phyloP scores from a whole-genome alignment of 2,888 invertebrate species.

The Hetaerina titia region DNA sequence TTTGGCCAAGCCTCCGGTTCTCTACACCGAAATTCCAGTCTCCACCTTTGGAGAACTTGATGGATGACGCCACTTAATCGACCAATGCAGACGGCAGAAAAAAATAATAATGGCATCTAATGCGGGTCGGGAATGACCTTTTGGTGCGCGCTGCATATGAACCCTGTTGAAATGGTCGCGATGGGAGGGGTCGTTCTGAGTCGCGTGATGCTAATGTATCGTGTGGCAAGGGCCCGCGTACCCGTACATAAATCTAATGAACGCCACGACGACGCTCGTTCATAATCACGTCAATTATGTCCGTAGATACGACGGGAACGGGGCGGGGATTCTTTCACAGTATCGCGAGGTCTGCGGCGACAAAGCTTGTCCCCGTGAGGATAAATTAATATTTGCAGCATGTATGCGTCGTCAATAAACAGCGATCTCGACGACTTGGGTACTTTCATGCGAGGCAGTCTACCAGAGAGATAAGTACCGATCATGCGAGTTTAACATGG shows the following conservation, averaged over 20 bases:
- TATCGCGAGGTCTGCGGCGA: not conserved
- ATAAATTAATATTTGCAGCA: not conserved
- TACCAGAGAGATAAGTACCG: not conserved
- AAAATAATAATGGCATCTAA: not conserved
- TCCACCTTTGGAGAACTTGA: not conserved
- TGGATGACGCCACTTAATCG: not conserved
- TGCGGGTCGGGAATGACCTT: not conserved
- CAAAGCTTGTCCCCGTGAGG: not conserved
- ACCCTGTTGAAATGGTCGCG: not conserved
- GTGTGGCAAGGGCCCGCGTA: not conserved
- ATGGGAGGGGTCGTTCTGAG: not conserved
- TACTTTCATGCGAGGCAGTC: not conserved
- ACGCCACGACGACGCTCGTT: not conserved
- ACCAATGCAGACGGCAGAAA: not conserved
- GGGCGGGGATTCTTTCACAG: not conserved
- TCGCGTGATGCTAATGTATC: not conserved
- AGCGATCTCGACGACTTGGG: not conserved
- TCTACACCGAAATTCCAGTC: not conserved
- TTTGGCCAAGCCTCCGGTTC: not conserved
- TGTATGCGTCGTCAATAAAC: not conserved
- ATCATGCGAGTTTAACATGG: not conserved
- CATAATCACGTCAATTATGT: constrained; percentile 14
- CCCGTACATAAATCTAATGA: not conserved
- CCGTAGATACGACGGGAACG: not conserved
- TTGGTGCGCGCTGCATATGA: not conserved